Evolutionary conservation across 2,888 invertebrate genomes (phyloP), one percentile per base, ranked within the genome.

Genomic region (Corbicula japonica): DNA sequence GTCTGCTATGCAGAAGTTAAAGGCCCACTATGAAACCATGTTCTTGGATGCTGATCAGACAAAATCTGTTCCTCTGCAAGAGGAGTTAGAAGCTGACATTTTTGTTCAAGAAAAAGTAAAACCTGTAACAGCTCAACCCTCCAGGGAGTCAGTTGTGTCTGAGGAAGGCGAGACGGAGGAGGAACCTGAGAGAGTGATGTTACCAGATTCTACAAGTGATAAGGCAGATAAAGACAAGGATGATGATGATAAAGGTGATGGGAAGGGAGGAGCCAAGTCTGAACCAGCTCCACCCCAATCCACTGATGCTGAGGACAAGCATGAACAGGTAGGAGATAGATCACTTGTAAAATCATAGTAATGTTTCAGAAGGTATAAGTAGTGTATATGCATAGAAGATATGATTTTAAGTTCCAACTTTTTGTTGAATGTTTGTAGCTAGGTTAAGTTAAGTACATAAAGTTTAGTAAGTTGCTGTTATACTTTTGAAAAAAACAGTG

Each of bases 151-250:
- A 50, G 44, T 35, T 6, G n/a, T 35, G 8, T 35, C 56, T 15
- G 75, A 76, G 21, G 75, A 83, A 38, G 66, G 41, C 15, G 81
- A 84, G 50, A 70, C 66, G n/a, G 76, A 73, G 21, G 73, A 78
- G 30, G 76, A 83, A 38, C 26, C 46, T 21, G 61, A 76, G 34
- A 63, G 75, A 56, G 70, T 54, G 6, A 65, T 74, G 41, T 38
- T 62, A 41, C 32, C 76, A n/a, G 38, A 61, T 73, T 66, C 75
- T 4, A 60, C 69, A n/a, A 48, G 70, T 46, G 66, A 62, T 50
- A 65, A 65, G 58, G 54, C 69, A 54, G 72, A 76, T 38, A 69
- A 63, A 61, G 62, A 77, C 69, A 50, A 50, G 28, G 75, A 72
- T 50, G 75, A 79, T 74, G 79, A 76, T 60, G 74, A 76, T 50